Evolutionary conservation across 2,888 invertebrate genomes (phyloP).

Genomic region (Latheticus oryzae): DNA sequence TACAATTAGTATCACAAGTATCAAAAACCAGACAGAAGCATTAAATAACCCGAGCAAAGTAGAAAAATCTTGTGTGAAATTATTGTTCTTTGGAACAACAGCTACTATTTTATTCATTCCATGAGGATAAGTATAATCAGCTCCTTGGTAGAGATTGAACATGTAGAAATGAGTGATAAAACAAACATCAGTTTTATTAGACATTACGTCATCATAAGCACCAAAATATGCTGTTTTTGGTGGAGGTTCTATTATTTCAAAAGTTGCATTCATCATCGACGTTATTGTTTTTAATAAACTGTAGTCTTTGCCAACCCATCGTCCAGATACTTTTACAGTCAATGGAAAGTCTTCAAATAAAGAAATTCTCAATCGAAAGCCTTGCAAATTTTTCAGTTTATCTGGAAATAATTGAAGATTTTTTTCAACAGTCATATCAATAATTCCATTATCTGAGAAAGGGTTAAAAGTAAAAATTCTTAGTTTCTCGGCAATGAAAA

Average conservation of each 20-base stretch:
- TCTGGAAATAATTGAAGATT: conserved; percentile 27
- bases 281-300: conserved; percentile 2
- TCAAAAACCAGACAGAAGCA: neutral
- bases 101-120: conserved; percentile 4
- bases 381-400: conserved; percentile 15
- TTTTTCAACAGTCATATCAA: conserved; percentile 6
- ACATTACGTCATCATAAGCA: conserved; percentile 8
- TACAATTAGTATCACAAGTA: neutral
- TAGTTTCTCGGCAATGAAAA: conserved; percentile 26
- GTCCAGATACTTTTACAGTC: neutral
- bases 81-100: conserved; percentile 4
- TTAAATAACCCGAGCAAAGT: neutral
- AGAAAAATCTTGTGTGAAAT: neutral
- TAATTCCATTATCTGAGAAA: conserved; percentile 28
- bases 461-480: conserved; percentile 37
- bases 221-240: conserved; percentile 2
- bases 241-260: conserved; percentile 16
- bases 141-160: conserved; percentile 13
- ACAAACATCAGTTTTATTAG: conserved; percentile 19
- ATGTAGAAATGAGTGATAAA: conserved; percentile 28
- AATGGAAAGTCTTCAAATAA: conserved; percentile 13
- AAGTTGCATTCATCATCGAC: conserved; percentile 26
- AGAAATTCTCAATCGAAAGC: conserved; percentile 8
- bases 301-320: conserved; percentile 15
- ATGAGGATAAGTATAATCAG: conserved; percentile 23